Percentiles rank a stretch among this genome's conserved stretches.
phyloP scores from a whole-genome alignment of 2,797 vertebrate genomes.

The Sparidentex hasta region DNA sequence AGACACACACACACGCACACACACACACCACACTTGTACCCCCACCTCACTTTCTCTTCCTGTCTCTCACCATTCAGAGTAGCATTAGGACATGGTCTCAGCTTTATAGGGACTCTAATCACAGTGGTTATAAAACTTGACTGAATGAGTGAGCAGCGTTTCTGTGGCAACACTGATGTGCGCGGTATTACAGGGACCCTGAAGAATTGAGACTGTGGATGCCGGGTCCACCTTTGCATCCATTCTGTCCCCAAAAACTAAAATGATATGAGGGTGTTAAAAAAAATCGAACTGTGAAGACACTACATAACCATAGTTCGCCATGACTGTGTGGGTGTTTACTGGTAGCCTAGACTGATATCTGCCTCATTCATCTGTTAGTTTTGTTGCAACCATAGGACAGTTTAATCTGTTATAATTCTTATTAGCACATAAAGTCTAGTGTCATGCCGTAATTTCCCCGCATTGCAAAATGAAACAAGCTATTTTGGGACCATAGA shows the following conservation, averaged over 20 bases:
- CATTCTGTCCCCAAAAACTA: not conserved
- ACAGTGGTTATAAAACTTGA: constrained; percentile 59
- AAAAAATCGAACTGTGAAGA: not conserved
- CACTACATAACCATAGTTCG: no score
- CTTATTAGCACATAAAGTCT: not conserved
- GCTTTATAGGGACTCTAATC: constrained; percentile 62
- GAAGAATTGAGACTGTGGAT: constrained; percentile 20
- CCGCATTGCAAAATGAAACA: not conserved
- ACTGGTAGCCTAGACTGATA: not conserved
- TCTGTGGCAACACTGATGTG: constrained; percentile 40
- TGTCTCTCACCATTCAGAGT: constrained; percentile 44
- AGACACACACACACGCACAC: constrained; percentile 16
- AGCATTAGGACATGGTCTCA: constrained; percentile 49
- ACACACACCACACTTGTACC: constrained; percentile 15
- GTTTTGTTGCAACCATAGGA: not conserved
- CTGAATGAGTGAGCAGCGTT: constrained; percentile 37
- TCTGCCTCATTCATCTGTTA: not conserved
- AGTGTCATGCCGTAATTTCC: not conserved
- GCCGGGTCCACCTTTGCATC: not conserved
- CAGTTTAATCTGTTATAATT: not conserved
- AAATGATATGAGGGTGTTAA: constrained; percentile 12
- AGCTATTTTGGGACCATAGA: not conserved
- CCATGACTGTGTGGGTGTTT: constrained; percentile 12
- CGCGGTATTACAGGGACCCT: constrained; percentile 9
- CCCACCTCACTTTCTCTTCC: constrained; percentile 20